Conservation (phyloP, 2,797 vertebrate species). For the Buphagus erythrorhynchus region DNA sequence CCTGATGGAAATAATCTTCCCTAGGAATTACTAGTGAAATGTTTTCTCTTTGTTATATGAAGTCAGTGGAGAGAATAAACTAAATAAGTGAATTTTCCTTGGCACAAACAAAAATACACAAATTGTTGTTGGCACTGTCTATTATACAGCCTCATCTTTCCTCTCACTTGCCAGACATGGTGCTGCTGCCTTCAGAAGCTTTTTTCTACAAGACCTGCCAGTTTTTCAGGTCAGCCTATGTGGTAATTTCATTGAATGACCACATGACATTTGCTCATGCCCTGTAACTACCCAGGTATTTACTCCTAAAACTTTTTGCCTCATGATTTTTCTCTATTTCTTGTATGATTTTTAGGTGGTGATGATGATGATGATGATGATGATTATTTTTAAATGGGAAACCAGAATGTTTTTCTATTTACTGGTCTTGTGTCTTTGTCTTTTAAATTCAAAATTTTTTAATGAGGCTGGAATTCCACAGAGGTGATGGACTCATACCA, state of each 20-base stretch:
- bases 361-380: background rate
- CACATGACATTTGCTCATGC: background rate
- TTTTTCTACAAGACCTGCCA: background rate
- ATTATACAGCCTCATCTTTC: background rate
- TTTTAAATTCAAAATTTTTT: background rate
- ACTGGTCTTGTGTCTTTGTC: background rate
- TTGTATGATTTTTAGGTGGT: background rate
- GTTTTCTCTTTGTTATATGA: background rate
- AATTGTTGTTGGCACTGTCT: background rate
- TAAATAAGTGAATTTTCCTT: background rate
- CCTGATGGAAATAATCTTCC: background rate
- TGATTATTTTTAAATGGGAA: background rate
- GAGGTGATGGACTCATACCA: background rate
- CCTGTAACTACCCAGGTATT: background rate
- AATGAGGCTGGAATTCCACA: background rate
- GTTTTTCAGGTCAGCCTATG: background rate
- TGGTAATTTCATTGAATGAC: background rate
- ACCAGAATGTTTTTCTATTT: background rate
- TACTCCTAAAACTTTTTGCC: background rate
- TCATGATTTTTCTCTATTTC: background rate
- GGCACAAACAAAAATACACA: background rate
- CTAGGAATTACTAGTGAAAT: background rate
- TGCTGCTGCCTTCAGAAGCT: background rate
- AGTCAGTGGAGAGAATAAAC: background rate
- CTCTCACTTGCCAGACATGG: background rate